Conservation (phyloP, 2,113 vertebrate genomes). For the Aplodontia rufa region DNA sequence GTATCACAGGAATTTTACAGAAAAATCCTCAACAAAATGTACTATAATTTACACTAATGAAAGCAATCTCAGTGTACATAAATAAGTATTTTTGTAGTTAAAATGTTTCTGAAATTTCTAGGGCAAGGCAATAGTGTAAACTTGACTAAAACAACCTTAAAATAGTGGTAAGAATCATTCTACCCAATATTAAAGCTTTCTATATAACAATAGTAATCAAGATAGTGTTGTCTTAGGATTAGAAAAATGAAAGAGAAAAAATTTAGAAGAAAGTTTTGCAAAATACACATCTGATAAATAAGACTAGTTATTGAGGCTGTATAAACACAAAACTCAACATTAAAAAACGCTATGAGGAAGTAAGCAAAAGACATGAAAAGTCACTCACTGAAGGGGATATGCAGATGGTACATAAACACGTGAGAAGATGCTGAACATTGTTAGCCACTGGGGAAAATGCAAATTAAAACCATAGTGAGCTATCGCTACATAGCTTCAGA, state of each 20-base stretch:
- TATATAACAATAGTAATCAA: background rate
- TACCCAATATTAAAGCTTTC: background rate
- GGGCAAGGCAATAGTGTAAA: background rate
- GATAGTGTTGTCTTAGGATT: background rate
- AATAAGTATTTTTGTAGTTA: background rate
- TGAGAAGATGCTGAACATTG: background rate
- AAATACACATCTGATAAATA: background rate
- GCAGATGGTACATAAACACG: background rate
- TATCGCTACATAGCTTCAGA: background rate
- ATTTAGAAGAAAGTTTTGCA: background rate
- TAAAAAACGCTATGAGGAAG: background rate
- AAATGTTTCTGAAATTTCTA: background rate
- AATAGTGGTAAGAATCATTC: background rate
- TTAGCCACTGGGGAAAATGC: background rate
- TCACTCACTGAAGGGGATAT: background rate
- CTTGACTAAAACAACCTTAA: background rate
- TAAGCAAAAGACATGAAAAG: background rate
- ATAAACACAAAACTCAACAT: background rate
- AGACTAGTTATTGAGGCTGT: background rate
- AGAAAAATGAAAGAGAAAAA: background rate
- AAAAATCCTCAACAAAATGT: background rate
- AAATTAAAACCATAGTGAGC: background rate
- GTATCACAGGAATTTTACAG: background rate
- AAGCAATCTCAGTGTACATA: background rate
- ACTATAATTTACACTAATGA: background rate